Evolutionary conservation across 2,888 invertebrate genomes (phyloP).

Genomic region (Blastobasis adustella): DNA sequence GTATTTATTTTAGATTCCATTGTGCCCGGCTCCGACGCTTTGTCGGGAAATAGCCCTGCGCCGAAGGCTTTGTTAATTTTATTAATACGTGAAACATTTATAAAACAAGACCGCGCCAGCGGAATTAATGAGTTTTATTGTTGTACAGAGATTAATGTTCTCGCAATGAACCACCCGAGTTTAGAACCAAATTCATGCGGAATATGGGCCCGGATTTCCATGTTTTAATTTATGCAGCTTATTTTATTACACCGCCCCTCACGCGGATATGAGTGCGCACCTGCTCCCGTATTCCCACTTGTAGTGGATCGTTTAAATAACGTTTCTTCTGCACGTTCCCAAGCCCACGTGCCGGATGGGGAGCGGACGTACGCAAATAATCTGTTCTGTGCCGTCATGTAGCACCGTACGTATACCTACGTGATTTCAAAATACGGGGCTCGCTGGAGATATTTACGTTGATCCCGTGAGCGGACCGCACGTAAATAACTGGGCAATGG

Average conservation of each 20-base stretch:
- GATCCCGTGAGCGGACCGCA: conserved; percentile 50
- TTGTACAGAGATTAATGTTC: conserved; percentile 63
- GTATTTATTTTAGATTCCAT: conserved; percentile 73
- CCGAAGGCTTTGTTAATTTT: conserved; percentile 70
- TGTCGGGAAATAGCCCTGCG: conserved; percentile 66
- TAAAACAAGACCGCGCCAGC: conserved; percentile 64
- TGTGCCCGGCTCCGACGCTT: conserved; percentile 63
- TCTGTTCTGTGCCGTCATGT: conserved; percentile 35
- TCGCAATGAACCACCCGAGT: conserved; percentile 47
- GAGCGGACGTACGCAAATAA: conserved; percentile 40
- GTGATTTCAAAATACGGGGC: conserved; percentile 50
- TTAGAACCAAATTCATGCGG: conserved; percentile 46
- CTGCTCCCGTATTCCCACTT: conserved; percentile 41
- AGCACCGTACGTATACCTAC: conserved; percentile 12
- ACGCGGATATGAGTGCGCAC: conserved; percentile 39
- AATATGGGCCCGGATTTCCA: conserved; percentile 41
- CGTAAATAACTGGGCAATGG: conserved; percentile 60
- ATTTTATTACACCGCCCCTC: conserved; percentile 39
- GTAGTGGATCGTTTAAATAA: conserved; percentile 37
- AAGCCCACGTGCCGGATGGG: conserved; percentile 9
- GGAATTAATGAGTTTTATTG: conserved; percentile 73
- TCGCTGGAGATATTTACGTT: conserved; percentile 48
- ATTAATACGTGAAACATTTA: conserved; percentile 74
- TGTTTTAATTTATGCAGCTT: conserved; percentile 52
- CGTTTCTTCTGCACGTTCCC: conserved; percentile 14